Conservation (phyloP, 2,113 vertebrate genomes). For the Ranitomeya variabilis region DNA sequence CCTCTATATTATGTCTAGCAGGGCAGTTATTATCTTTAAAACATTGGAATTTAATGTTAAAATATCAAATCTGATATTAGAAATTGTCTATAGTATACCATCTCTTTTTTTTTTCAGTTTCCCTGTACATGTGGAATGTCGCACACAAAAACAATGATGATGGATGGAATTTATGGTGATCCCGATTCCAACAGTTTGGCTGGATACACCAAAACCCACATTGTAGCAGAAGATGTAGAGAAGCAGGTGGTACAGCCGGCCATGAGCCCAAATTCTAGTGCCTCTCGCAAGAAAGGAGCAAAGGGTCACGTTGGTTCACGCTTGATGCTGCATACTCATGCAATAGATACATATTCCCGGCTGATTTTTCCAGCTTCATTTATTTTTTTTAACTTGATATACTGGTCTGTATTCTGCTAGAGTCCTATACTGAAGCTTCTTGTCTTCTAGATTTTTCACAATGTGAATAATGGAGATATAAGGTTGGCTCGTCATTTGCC, state of each 20-base stretch:
- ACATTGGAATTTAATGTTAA: too few species aligned
- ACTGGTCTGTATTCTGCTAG: slow-evolving; percentile 94
- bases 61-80: too few species aligned
- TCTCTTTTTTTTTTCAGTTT: slow-evolving; percentile 68
- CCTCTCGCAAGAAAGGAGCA: slow-evolving; percentile 80
- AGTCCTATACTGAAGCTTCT: background rate
- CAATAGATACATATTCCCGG: slow-evolving; percentile 93
- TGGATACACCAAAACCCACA: slow-evolving; percentile 80
- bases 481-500: background rate
- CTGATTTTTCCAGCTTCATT: slow-evolving; percentile 92
- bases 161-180: slow-evolving; percentile 86
- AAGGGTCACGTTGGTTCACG: slow-evolving; percentile 75
- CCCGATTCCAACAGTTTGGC: slow-evolving; percentile 87
- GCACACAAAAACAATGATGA: slow-evolving; percentile 83
- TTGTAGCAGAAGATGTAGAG: slow-evolving; percentile 79
- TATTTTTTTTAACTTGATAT: slow-evolving; percentile 95
- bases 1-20: too few species aligned
- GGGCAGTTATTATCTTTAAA: too few species aligned
- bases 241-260: slow-evolving; percentile 85
- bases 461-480: slow-evolving; percentile 26
- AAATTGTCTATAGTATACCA: background rate
- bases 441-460: slow-evolving; percentile 30
- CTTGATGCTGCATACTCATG: slow-evolving; percentile 89
- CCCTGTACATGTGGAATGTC: slow-evolving; percentile 83
- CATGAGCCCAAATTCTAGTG: slow-evolving; percentile 76